Evolutionary conservation across 2,888 invertebrate species (phyloP).

Genomic region (Eupithecia subumbrata): DNA sequence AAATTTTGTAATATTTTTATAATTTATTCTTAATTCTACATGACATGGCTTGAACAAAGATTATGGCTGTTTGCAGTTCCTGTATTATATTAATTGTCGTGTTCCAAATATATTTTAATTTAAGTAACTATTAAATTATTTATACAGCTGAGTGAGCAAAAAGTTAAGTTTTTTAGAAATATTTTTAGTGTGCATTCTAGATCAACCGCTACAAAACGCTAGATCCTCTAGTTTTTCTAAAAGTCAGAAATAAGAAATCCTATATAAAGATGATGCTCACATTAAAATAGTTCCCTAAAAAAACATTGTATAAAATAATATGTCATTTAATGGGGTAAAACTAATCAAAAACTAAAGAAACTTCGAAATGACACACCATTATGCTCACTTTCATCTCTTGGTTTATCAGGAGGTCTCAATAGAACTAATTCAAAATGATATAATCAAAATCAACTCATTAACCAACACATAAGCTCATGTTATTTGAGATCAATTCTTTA

Average conservation of each 20-base stretch:
- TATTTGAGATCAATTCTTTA: constrained; percentile 61
- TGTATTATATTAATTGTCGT: constrained; percentile 27
- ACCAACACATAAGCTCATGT: neutral
- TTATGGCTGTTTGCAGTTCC: constrained; percentile 28
- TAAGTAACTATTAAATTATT: constrained; percentile 23
- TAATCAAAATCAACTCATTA: constrained; percentile 1
- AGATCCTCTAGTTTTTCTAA: constrained; percentile 1
- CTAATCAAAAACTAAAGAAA: constrained; percentile 7
- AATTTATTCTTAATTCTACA: constrained; percentile 31
- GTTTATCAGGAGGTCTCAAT: neutral
- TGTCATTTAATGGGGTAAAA: neutral
- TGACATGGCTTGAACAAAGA: constrained; percentile 30
- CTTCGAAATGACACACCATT: neutral
- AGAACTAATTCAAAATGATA: neutral
- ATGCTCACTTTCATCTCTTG: neutral
- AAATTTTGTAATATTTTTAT: constrained; percentile 13
- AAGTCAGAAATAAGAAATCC: neutral
- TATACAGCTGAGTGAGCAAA: constrained; percentile 36
- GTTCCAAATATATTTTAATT: constrained; percentile 28
- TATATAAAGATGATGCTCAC: neutral
- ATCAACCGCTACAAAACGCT: constrained; percentile 13
- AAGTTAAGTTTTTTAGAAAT: constrained; percentile 36
- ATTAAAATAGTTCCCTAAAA: neutral
- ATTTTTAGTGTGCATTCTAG: constrained; percentile 34
- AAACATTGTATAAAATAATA: neutral